Base-by-base conservation (phyloP, 2,888 invertebrate species). In the Epistrophe eligans region DNA sequence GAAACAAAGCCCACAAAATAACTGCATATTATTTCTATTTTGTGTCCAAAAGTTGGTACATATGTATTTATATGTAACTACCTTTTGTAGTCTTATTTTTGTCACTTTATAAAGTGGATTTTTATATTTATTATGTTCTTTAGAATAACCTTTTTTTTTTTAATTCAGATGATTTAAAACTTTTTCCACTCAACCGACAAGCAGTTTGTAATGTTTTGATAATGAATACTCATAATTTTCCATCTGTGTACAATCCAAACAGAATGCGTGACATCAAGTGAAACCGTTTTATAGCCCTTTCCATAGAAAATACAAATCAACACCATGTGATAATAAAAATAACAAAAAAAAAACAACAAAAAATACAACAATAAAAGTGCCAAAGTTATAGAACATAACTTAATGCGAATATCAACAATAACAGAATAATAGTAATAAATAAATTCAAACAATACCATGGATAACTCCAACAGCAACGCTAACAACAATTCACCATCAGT, bases 211-310 rank as follows among this genome's bases (percentile, higher is more conserved):
- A 79, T 82, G 43, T 50, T 73, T 80, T 28, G 50, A 28, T 48
- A 55, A 57, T 58, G 19, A 67, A 52, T 17, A 43, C 13, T 48
- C 48, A 55, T 70, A 40, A 15, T 77, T 48, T 24, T n/a, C 24
- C 19, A 19, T 50, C 19, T 24, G 38, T 24, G 6, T 55, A 79
- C 43, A 43, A 24, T 35, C 24, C 32, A 58, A 67, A 71, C 62
- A 74, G 70, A 74, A 35, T 48, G 70, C 55, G 85, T 74, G 62
- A 81, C 77, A 85, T 85, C 85, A 85, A 81, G 82, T 79, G 85
- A 85, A 71, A 82, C 77, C 74, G 40, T 77, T 81, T 84, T 67
- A 77, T 70, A 81, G 72, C 35, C 60, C 70, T 76, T 62, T 73
- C 60, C 17, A 50, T 32, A 60, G 57, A 67, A 66, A 17, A 50